phyloP scores from a whole-genome alignment of 2,113 vertebrate species.

The Silurus glanis region DNA sequence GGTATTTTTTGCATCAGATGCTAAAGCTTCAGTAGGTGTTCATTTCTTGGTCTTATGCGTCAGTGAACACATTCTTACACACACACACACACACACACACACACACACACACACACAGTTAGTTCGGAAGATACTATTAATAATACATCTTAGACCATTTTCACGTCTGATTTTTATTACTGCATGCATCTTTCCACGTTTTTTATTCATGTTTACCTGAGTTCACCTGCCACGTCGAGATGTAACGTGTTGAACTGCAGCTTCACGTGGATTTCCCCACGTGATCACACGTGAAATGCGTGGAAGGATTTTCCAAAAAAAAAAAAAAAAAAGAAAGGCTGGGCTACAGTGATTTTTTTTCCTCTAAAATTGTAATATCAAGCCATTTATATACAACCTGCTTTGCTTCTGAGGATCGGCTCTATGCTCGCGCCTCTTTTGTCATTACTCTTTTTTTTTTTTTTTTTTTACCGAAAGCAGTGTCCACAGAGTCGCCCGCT shows the following conservation, averaged over 20 bases:
- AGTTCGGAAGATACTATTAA: too few relatives aligned
- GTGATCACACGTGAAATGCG: not conserved
- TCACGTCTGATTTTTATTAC: not conserved
- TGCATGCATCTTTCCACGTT: not conserved
- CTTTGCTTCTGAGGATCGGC: not conserved
- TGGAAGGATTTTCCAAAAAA: too few relatives aligned
- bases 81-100: not conserved
- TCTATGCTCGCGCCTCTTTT: slow-evolving; percentile 41
- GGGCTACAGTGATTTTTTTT: not conserved
- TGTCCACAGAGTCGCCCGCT: slow-evolving; percentile 51
- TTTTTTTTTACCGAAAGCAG: slow-evolving; percentile 60
- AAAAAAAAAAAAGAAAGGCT: not conserved
- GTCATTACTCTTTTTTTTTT: slow-evolving; percentile 62
- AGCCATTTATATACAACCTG: not conserved
- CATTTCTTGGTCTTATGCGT: slow-evolving; percentile 26
- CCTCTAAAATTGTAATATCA: not conserved
- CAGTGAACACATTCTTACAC: slow-evolving; percentile 34
- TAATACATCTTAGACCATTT: not conserved
- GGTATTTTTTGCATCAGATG: not conserved
- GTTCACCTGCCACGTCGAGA: not conserved
- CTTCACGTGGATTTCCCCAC: not conserved
- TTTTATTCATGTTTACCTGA: not conserved
- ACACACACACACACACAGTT: not conserved
- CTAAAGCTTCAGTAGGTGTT: slow-evolving; percentile 13
- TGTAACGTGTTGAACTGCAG: not conserved